phyloP scores from a whole-genome alignment of 2,888 invertebrate species.

The Nemurella pictetii region DNA sequence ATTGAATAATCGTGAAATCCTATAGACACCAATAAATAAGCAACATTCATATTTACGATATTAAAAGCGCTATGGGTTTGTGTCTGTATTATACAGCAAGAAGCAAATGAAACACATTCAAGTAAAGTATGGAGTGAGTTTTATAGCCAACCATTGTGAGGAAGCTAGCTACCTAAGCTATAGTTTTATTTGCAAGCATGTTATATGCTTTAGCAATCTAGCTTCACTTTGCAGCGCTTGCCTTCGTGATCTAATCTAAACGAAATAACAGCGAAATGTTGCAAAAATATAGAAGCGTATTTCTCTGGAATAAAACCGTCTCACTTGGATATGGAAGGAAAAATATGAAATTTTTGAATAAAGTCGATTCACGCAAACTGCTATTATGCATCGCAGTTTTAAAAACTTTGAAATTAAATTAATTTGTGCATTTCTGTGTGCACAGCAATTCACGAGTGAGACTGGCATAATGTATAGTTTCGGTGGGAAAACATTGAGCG shows the following conservation, averaged over 20 bases:
- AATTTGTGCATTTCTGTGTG: neutral
- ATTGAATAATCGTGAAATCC: slow-evolving; percentile 30
- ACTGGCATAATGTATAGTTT: neutral
- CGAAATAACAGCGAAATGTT: slow-evolving; percentile 8
- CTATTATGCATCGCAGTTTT: neutral
- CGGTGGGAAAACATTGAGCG: neutral
- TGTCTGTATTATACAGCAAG: slow-evolving; percentile 27
- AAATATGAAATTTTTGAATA: neutral
- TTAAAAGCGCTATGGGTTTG: slow-evolving; percentile 20
- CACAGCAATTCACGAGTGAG: neutral
- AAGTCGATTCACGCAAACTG: neutral
- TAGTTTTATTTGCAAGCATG: slow-evolving; percentile 26
- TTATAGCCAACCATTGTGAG: slow-evolving; percentile 7
- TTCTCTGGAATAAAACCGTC: neutral
- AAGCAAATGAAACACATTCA: slow-evolving; percentile 30
- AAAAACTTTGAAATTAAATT: neutral
- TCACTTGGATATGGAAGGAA: neutral
- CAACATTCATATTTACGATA: slow-evolving; percentile 32
- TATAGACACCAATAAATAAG: slow-evolving; percentile 32
- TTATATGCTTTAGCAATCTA: slow-evolving; percentile 17
- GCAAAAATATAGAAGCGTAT: slow-evolving; percentile 6
- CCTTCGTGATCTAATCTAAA: slow-evolving; percentile 24
- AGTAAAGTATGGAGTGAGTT: slow-evolving; percentile 11
- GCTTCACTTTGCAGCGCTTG: slow-evolving; percentile 16
- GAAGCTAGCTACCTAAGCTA: slow-evolving; percentile 21